Conservation (phyloP, 1,140 invertebrate genomes). For the Megathymus violae region DNA sequence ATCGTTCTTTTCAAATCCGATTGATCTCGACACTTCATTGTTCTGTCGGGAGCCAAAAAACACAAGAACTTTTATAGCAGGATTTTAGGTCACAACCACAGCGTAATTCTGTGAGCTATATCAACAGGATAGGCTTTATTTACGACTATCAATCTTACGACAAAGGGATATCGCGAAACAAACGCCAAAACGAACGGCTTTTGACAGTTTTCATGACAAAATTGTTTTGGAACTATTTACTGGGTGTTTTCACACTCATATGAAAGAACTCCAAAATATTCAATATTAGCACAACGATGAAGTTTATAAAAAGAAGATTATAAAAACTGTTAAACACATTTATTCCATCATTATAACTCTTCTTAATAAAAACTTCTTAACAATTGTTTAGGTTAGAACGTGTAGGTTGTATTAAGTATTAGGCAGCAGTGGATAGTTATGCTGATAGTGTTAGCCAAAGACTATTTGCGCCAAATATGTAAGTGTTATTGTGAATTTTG, state of each 20-base stretch:
- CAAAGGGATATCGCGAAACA: constrained; percentile 37
- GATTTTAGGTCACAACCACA: constrained; percentile 17
- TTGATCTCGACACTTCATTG: constrained; percentile 10
- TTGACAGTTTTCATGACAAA: constrained; percentile 32
- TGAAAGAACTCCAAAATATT: too few species aligned
- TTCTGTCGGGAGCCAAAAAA: constrained; percentile 10
- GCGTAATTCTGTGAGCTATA: constrained; percentile 15
- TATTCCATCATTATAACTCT: too few species aligned
- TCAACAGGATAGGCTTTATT: constrained; percentile 26
- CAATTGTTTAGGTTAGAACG: too few species aligned
- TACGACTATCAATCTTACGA: constrained; percentile 46
- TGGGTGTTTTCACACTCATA: background rate
- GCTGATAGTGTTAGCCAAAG: too few species aligned
- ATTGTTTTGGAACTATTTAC: constrained; percentile 34
- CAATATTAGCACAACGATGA: too few species aligned
- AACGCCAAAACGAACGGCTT: constrained; percentile 36
- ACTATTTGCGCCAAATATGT: too few species aligned
- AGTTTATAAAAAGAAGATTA: too few species aligned
- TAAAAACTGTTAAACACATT: too few species aligned
- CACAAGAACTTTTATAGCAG: constrained; percentile 4
- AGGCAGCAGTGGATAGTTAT: too few species aligned
- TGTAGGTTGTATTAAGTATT: too few species aligned
- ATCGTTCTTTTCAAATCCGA: background rate
- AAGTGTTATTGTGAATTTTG: too few species aligned
- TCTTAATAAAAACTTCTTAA: too few species aligned